Evolutionary conservation across 2,888 invertebrate species (phyloP).

Genomic region (Colostygia pectinataria): DNA sequence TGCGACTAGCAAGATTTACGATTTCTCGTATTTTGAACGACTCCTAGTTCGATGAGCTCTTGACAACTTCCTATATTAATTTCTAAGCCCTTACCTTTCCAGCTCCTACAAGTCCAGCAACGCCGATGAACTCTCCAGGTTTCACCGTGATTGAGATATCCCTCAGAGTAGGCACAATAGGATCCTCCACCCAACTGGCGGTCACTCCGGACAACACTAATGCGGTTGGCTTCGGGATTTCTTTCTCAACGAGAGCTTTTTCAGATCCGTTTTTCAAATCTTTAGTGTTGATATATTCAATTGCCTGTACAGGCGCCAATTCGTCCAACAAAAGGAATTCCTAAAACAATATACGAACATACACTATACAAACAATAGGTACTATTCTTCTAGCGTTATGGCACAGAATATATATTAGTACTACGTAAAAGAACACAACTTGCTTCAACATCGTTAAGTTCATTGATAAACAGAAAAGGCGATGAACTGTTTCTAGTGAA

Average conservation of each 20-base stretch:
- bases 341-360: conserved; percentile 42
- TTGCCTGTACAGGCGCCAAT: conserved; percentile 49
- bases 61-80: too few relatives aligned
- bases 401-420: too few relatives aligned
- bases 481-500: too few relatives aligned
- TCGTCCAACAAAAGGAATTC: conserved; percentile 74
- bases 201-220: conserved; percentile 68
- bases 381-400: too few relatives aligned
- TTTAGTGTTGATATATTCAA: conserved; percentile 44
- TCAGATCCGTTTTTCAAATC: conserved; percentile 53
- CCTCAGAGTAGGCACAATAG: conserved; percentile 81
- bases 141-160: conserved; percentile 74
- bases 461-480: too few relatives aligned
- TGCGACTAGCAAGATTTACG: too few relatives aligned
- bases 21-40: too few relatives aligned
- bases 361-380: not conserved
- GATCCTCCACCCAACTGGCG: conserved; percentile 67
- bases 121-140: conserved; percentile 84
- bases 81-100: conserved; percentile 84
- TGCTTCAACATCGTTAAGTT: too few relatives aligned
- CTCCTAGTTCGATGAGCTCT: too few relatives aligned
- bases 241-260: conserved; percentile 37
- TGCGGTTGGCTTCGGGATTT: conserved; percentile 50
- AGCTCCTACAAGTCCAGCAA: conserved; percentile 90
- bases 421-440: too few relatives aligned